Evolutionary conservation across 1,140 invertebrate genomes (phyloP).

Genomic region (Drosophila grimshawi): DNA sequence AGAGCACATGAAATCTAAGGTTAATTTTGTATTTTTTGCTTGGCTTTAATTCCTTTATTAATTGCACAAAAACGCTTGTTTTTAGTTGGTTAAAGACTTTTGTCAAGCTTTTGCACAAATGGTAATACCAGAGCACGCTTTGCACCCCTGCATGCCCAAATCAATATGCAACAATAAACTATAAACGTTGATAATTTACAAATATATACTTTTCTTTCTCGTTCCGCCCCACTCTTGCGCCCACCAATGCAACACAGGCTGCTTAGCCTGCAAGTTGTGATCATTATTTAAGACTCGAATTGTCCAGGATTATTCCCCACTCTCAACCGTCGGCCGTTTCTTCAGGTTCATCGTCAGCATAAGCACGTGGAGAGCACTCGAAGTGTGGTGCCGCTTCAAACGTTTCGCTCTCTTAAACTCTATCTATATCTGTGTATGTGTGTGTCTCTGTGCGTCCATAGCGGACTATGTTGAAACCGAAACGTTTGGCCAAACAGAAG

Average conservation of each 20-base stretch:
- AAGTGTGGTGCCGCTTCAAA: not conserved
- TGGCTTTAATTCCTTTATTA: not conserved
- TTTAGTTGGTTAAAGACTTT: conserved; percentile 4
- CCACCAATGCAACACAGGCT: conserved; percentile 6
- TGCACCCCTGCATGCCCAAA: conserved; percentile 19
- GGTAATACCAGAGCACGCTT: conserved; percentile 8
- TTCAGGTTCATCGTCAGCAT: conserved; percentile 12
- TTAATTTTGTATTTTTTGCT: not conserved
- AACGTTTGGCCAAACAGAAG: conserved; percentile 83
- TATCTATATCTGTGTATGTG: conserved; percentile 60
- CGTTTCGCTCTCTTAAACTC: conserved; percentile 29
- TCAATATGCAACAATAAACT: conserved; percentile 1
- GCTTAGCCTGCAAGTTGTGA: conserved; percentile 20
- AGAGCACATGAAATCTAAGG: not conserved
- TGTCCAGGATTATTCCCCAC: conserved; percentile 22
- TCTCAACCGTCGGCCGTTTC: not conserved
- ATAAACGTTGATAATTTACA: conserved; percentile 8
- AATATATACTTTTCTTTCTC: conserved; percentile 24
- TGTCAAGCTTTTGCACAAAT: conserved; percentile 14
- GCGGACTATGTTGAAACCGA: conserved; percentile 84
- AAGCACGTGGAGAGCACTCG: conserved; percentile 10
- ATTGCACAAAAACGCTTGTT: not conserved
- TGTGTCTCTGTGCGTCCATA: conserved; percentile 71
- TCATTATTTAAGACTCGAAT: conserved; percentile 30
- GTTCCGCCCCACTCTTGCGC: not conserved